Evolutionary conservation across 2,888 invertebrate genomes (phyloP), one percentile per base, ranked within the genome.

Genomic region (Noctua fimbriata): DNA sequence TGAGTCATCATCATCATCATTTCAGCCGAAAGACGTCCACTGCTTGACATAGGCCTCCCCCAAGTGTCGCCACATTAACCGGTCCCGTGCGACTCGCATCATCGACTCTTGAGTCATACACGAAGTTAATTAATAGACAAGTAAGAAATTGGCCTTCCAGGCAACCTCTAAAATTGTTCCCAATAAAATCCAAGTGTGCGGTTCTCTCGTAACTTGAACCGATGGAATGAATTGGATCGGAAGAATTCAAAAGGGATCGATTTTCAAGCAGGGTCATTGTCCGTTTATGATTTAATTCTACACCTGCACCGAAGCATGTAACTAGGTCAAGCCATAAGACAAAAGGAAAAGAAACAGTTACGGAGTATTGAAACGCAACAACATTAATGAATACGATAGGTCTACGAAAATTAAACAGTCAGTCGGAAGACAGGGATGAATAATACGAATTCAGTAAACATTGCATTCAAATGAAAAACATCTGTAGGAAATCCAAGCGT

Each of bases 401-500:
- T 67, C 70, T 3, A 67, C 18, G 44, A 60, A 67, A 66, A 76
- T 73, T 71, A 21, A 58, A 21, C 60, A 71, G 36, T 70, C 60
- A 71, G 36, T 70, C 70, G 55, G 47, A 77, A 73, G 41, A 63
- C 60, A 55, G 69, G 28, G 73, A 84, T 69, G 73, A 83, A 87
- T 84, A 71, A 87, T 63, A 71, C 65, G 66, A 74, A 67, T 71
- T 63, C 28, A 71, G 78, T 82, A 72, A 73, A 84, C 66, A 78
- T 73, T 65, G 71, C 72, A 72, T 72, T 84, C n/a, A 60, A 73
- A 74, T 65, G 71, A 69, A 87, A 86, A 70, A 83, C 78, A 84
- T 75, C 72, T 84, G 74, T 60, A 87, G 84, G 79, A 73, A 84
- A 84, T 84, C 69, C 41, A 75, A 84, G 44, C 41, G 47, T 66